Conservation (phyloP, 37 sponge, comb jelly and placozoan genomes). For the Beroe ovata region DNA sequence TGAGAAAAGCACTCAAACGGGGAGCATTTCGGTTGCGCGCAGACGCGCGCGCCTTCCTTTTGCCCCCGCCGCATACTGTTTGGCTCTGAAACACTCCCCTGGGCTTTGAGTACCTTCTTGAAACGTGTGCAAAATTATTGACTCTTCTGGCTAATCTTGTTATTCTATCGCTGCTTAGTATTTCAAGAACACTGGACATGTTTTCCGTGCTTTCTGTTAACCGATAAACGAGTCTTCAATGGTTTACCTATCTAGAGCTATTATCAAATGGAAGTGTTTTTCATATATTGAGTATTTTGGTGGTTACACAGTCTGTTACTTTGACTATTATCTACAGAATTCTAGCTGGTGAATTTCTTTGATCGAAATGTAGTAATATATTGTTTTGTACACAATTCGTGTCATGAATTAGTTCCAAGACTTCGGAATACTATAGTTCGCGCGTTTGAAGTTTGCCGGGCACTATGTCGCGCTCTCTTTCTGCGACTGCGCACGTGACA, state of each 20-base stretch:
- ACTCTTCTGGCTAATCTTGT: background rate
- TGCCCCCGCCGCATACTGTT: too few relatives aligned
- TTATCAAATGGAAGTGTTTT: background rate
- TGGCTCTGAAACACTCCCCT: too few relatives aligned
- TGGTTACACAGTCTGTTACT: background rate
- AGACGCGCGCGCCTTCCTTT: background rate
- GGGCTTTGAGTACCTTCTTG: too few relatives aligned
- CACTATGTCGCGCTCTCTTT: too few relatives aligned
- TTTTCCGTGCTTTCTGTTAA: background rate
- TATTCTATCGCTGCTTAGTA: background rate
- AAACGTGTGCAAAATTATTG: too few relatives aligned
- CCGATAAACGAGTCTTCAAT: background rate
- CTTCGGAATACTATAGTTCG: too few relatives aligned
- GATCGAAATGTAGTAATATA: background rate
- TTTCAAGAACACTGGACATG: background rate
- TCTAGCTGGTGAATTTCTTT: background rate
- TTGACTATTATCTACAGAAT: background rate
- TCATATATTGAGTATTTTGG: background rate
- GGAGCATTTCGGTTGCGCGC: background rate
- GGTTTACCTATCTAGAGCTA: background rate
- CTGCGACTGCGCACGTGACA: too few relatives aligned
- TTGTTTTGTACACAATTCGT: background rate
- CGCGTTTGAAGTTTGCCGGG: too few relatives aligned
- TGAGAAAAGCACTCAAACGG: background rate
- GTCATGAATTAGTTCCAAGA: too few relatives aligned